Conservation (phyloP, 2,888 invertebrate genomes). For the Chesias legatella region DNA sequence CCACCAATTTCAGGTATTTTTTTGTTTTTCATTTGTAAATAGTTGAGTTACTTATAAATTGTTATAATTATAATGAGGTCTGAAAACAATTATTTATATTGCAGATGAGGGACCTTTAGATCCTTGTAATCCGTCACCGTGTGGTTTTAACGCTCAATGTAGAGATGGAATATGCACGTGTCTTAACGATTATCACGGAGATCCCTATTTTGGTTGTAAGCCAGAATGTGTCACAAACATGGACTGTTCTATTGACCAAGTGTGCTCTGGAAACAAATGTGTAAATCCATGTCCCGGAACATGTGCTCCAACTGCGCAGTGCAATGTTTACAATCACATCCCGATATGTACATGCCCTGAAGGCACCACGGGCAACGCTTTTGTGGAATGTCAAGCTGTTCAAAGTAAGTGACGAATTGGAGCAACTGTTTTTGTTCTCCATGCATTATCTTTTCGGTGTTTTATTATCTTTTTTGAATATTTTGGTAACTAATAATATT, state of each 20-base stretch:
- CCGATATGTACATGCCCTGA: slow-evolving; percentile 84
- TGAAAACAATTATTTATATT: slow-evolving; percentile 30
- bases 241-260: slow-evolving; percentile 84
- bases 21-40: neutral
- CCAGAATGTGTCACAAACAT: slow-evolving; percentile 89
- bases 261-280: slow-evolving; percentile 88
- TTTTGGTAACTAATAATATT: neutral
- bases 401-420: slow-evolving; percentile 66
- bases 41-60: too few relatives aligned
- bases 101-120: slow-evolving; percentile 67
- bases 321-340: slow-evolving; percentile 83
- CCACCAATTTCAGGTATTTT: slow-evolving; percentile 65
- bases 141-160: slow-evolving; percentile 84
- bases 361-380: slow-evolving; percentile 85
- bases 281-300: slow-evolving; percentile 86
- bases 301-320: slow-evolving; percentile 82
- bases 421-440: too few relatives aligned
- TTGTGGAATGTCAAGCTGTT: slow-evolving; percentile 81
- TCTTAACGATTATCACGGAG: slow-evolving; percentile 85
- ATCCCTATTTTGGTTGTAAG: slow-evolving; percentile 86
- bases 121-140: slow-evolving; percentile 88
- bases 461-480: neutral
- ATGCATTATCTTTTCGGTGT: too few relatives aligned
- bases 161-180: slow-evolving; percentile 85
- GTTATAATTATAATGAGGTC: too few relatives aligned